Evolutionary conservation across 2,113 vertebrate genomes (phyloP), one percentile per base, ranked within the genome.

Genomic region (Corapipo altera): DNA sequence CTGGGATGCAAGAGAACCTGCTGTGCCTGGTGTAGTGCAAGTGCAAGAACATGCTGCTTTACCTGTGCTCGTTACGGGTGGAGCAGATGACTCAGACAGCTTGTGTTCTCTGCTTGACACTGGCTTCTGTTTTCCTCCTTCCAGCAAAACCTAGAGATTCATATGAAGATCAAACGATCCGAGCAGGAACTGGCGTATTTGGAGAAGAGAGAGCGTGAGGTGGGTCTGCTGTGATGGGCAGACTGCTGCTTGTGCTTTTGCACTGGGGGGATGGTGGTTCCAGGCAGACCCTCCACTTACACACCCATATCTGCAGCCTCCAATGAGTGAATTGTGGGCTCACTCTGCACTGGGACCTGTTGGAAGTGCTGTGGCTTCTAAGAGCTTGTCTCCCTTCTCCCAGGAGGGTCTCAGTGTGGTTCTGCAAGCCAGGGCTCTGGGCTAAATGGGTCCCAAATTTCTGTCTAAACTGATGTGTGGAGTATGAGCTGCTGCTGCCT

Each of bases 71-170:
- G 28, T 49, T 43, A 19, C 0, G 2, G n/a, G 62, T 77, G 59
- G 51, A 89, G 46, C 57, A 82, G 39, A 30, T 74, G 72, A 90
- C 81, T 70, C 77, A 54, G 44, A 58, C 69, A 93, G 44, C 87
- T 70, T 81, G 49, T 76, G 35, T 59, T 43, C 59, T 87, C 59
- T 89, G 61, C 54, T 77, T 96, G 76, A 93, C 32, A 11, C 79
- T 87, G 76, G 12, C 75, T 94, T 93, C 82, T 87, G 32, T 79
- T 89, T 96, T 72, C 58, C 17, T 96, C 51, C 83, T 95, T 77
- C 93, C 97, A 99, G 99, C 99, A 99, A 99, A 99, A 99, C 96
- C 98, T 99, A 97, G 99, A 99, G 94, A 99, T 99, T 89, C 99
- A 99, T 65, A 98, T 99, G 81, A 99, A 99, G 97, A 99, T 99